Base-by-base conservation (phyloP, 2,113 vertebrate genomes). In the Malurus alboscapulatus region DNA sequence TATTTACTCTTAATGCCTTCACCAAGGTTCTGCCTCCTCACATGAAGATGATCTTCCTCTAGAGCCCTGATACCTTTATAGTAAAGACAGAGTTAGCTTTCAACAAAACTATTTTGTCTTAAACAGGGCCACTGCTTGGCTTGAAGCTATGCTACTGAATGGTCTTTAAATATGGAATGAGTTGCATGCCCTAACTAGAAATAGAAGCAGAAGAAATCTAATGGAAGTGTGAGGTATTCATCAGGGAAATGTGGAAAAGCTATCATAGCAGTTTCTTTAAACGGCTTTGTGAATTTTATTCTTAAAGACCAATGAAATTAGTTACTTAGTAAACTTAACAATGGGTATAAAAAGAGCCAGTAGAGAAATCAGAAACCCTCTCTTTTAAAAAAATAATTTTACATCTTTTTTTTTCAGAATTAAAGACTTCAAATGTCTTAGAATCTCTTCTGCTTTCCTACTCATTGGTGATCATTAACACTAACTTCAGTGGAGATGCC, bases 181-280 rank as follows among this genome's bases (percentile, higher is more conserved):
- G 53, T 94, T 93, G 78, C 65, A 76, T 71, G 68, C 48, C 71
- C 83, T 84, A 72, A 40, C 34, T 71, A 88, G 72, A 94, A 95
- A 90, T 63, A 91, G 84, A 80, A 96, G 58, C 71, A 81, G 61
- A 87, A 76, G 71, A 77, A 87, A 90, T 71, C 48, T 94, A 92
- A 78, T 53, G 25, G 32, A 90, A 73, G 42, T 74, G 21, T 87
- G 74, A 91, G 93, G 77, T 94, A 96, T 93, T 92, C 95, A 91
- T 91, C 22, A 85, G 95, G 91, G 81, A 90, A 92, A 92, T 82
- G 55, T 91, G 59, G 87, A 94, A 96, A 94, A 94, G 90, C 90
- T 92, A 96, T 40, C 73, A 90, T 80, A 93, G 94, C 92, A 87
- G 87, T 94, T 96, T 92, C 91, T 84, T 96, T 96, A 96, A 95